Evolutionary conservation across 2,797 vertebrate species (phyloP).

Genomic region (Manis pentadactyla): DNA sequence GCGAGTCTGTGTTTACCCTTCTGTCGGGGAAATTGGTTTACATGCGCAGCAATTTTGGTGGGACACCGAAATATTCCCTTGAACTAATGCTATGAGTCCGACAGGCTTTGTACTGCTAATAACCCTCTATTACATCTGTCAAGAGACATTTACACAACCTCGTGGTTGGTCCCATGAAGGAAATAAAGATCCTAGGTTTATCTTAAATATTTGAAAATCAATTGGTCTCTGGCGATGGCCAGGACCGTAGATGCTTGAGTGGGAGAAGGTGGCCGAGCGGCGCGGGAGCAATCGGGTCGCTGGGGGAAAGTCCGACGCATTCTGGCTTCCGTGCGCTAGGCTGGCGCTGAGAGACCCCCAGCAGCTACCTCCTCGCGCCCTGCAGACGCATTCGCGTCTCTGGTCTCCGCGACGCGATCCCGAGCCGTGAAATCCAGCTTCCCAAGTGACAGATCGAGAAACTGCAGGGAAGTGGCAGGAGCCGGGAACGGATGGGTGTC

Average conservation of each 20-base stretch:
- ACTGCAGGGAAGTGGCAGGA: conserved; percentile 82
- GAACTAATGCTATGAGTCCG: conserved; percentile 85
- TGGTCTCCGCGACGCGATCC: conserved; percentile 73
- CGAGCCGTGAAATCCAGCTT: conserved; percentile 73
- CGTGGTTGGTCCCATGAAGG: conserved; percentile 86
- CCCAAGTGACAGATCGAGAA: conserved; percentile 81
- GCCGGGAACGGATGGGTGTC: conserved; percentile 83
- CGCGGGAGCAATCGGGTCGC: conserved; percentile 75
- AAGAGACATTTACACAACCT: conserved; percentile 88
- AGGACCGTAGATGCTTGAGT: neutral
- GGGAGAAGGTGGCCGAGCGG: neutral
- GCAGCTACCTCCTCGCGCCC: conserved; percentile 61
- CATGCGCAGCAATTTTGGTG: conserved; percentile 88
- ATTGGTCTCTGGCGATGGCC: conserved; percentile 84
- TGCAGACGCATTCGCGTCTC: conserved; percentile 81
- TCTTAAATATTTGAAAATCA: conserved; percentile 73
- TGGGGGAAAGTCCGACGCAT: conserved; percentile 71
- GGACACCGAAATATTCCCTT: conserved; percentile 90
- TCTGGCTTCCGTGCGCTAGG: conserved; percentile 81
- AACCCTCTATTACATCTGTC: conserved; percentile 88
- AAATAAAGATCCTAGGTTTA: conserved; percentile 87
- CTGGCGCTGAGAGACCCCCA: conserved; percentile 58
- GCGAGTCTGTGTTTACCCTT: conserved; percentile 91
- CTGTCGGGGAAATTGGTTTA: conserved; percentile 91
- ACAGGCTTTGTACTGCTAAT: conserved; percentile 88